Evolutionary conservation across 37 sponge, comb jelly and placozoan species (phyloP), one percentile per base, ranked within the genome.

Genomic region (Oscarella lobularis): DNA sequence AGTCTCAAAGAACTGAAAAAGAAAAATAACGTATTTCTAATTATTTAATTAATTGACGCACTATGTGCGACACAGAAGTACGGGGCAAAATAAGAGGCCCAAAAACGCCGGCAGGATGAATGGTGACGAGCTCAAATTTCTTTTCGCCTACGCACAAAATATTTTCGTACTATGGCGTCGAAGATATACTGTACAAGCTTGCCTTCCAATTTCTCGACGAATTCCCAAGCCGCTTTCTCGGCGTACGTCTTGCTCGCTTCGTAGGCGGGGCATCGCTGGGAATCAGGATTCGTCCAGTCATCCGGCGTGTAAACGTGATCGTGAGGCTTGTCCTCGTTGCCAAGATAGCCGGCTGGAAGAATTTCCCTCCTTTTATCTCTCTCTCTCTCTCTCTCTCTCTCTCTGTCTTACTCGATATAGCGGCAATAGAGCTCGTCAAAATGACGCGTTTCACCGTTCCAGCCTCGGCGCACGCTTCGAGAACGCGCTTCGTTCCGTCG

Each of bases 181-280:
- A n/a, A n/a, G n/a, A n/a, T n/a, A n/a, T n/a, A n/a, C n/a, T n/a
- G n/a, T n/a, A n/a, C n/a, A n/a, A n/a, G n/a, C n/a, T n/a, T n/a
- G n/a, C n/a, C n/a, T n/a, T n/a, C n/a, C n/a, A n/a, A n/a, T n/a
- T n/a, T 20, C 9, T 48, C 60, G 20, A 83, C 66, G 35, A 89
- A 81, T 1, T 91, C 86, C 96, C 96, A 92, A 30, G 92, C 93
- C 5, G 90, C 85, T 39, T 38, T 68, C 48, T 95, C 96, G 0
- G 96, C 96, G 34, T 74, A 69, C 36, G 79, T 48, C 67, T 95
- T 95, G 71, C 96, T 91, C 71, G 70, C 83, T 40, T 78, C 83
- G 73, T 95, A 95, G n/a, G n/a, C n/a, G 0, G 87, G 80, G 3
- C 36, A 37, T 20, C 77, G 9, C 20, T 27, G 77, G 6, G 54